Evolutionary conservation across 2,888 invertebrate species (phyloP).

Genomic region (Amaurobius ferox): DNA sequence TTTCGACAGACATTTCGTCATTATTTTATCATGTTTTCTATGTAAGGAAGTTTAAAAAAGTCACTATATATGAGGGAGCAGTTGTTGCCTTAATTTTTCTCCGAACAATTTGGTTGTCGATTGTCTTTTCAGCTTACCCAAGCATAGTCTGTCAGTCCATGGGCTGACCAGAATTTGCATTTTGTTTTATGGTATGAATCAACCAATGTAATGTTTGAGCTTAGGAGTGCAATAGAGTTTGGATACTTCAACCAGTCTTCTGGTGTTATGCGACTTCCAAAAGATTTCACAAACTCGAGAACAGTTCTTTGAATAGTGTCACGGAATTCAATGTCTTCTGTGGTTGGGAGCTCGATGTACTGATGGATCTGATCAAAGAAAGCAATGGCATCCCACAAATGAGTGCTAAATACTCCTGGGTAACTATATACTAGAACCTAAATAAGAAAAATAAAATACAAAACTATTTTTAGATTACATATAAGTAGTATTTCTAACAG

Average conservation of each 20-base stretch:
- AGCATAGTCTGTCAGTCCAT: constrained; percentile 75
- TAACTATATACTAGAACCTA: constrained; percentile 72
- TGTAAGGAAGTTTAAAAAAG: too few relatives aligned
- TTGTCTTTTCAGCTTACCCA: constrained; percentile 75
- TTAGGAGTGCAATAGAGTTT: constrained; percentile 73
- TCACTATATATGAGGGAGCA: too few relatives aligned
- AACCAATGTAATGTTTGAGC: constrained; percentile 55
- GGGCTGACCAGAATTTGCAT: constrained; percentile 75
- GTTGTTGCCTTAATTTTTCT: too few relatives aligned
- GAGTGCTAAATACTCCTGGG: constrained; percentile 73
- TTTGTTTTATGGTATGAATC: constrained; percentile 74
- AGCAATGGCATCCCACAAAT: constrained; percentile 75
- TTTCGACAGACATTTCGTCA: too few relatives aligned
- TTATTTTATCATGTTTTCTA: too few relatives aligned
- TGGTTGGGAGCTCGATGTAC: constrained; percentile 73
- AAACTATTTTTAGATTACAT: too few relatives aligned
- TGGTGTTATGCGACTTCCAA: constrained; percentile 56
- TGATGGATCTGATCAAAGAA: constrained; percentile 75
- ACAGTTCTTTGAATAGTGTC: constrained; percentile 74
- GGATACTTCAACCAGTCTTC: constrained; percentile 74
- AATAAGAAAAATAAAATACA: background rate
- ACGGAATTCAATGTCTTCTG: constrained; percentile 74
- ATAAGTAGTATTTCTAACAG: too few relatives aligned
- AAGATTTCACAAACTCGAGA: constrained; percentile 74
- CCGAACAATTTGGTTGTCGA: too few relatives aligned